A percentile compares a stretch with the other conserved stretches of the same genome.
Conservation (phyloP, 2,797 vertebrate genomes). For the Chaetophractus vellerosus region DNA sequence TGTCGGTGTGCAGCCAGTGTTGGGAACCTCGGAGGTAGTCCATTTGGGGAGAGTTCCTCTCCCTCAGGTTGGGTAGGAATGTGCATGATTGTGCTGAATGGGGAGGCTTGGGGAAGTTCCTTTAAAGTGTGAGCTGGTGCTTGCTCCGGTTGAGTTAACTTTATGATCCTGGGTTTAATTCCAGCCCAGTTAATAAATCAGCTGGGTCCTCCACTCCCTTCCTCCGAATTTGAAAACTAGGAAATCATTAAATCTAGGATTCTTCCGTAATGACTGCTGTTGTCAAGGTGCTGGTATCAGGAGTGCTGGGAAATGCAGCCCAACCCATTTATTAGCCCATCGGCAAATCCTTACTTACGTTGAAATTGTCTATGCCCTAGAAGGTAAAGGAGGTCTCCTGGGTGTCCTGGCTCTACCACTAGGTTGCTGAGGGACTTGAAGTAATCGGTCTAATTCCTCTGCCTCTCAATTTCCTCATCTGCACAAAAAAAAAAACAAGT, state of each 20-base stretch:
- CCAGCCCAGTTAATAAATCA: conserved; percentile 81
- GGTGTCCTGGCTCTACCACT: not conserved
- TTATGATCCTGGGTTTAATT: conserved; percentile 75
- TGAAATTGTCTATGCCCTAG: not conserved
- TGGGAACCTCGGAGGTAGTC: not conserved
- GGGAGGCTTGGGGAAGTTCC: not conserved
- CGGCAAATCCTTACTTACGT: not conserved
- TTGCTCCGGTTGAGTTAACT: conserved; percentile 79
- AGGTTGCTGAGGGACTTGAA: not conserved
- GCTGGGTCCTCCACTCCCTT: conserved; percentile 12
- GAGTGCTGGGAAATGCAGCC: not conserved
- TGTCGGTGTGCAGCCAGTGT: not conserved
- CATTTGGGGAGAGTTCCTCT: not conserved
- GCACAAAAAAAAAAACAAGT: not conserved
- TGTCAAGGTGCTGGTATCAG: not conserved
- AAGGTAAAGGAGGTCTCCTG: not conserved
- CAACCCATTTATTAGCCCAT: not conserved
- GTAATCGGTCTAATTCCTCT: not conserved
- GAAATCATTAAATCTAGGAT: conserved; percentile 74
- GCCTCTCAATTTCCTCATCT: not conserved
- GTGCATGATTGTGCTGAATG: not conserved
- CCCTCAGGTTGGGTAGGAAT: not conserved
- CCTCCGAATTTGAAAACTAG: conserved; percentile 66
- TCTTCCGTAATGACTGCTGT: not conserved
- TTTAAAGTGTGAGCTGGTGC: conserved; percentile 59